Percentiles rank a stretch among this genome's conserved stretches.
Evolutionary conservation across 1,140 invertebrate genomes (phyloP).

Genomic region (Lasioglossum baleicum): DNA sequence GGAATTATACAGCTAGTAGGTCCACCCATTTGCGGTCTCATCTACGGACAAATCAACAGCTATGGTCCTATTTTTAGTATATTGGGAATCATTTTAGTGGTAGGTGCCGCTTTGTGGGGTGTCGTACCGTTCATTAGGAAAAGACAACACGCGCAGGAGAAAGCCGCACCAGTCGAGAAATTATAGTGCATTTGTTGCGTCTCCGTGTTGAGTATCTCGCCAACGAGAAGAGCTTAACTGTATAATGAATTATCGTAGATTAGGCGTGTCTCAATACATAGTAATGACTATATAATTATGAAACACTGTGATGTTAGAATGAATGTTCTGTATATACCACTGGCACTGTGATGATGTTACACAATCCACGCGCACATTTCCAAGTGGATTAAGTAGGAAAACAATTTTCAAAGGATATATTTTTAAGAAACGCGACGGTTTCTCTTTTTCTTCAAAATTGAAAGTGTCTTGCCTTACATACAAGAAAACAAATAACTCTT

Average conservation of each 20-base stretch:
- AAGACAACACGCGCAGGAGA: constrained; percentile 68
- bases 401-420: constrained; percentile 50
- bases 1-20: constrained; percentile 89
- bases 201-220: constrained; percentile 6
- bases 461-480: constrained; percentile 57
- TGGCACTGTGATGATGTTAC: constrained; percentile 51
- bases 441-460: constrained; percentile 41
- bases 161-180: constrained; percentile 58
- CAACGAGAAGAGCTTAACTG: constrained; percentile 27
- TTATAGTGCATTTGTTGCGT: constrained; percentile 52
- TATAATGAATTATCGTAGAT: constrained; percentile 25
- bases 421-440: constrained; percentile 43
- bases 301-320: constrained; percentile 59
- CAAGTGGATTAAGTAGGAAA: constrained; percentile 34
- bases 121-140: constrained; percentile 86
- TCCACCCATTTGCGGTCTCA: constrained; percentile 87
- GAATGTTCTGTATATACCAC: constrained; percentile 44
- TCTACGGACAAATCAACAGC: constrained; percentile 83
- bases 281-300: constrained; percentile 26
- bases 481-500: constrained; percentile 37
- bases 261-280: constrained; percentile 23
- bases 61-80: constrained; percentile 87
- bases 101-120: constrained; percentile 87
- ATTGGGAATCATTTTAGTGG: constrained; percentile 86
- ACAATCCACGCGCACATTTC: constrained; percentile 43